Conservation (phyloP, 2,113 vertebrate genomes). For the Casuarius casuarius region DNA sequence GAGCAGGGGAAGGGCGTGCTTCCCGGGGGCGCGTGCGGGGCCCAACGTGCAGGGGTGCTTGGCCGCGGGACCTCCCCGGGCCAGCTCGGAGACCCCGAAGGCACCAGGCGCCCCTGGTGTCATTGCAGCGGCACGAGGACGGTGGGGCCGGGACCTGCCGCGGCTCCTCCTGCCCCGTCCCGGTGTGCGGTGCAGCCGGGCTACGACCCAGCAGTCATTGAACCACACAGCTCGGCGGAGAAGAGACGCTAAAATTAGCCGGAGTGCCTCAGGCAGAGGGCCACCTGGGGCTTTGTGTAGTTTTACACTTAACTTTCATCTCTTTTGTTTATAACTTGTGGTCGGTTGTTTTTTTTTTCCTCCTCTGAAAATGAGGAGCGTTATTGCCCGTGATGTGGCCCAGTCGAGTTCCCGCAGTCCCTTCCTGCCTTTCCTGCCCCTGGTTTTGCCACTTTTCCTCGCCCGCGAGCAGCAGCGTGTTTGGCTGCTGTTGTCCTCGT, state of each 20-base stretch:
- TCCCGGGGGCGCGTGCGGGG: too few species aligned
- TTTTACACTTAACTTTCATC: constrained; percentile 51
- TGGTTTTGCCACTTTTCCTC: not conserved
- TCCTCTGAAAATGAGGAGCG: not conserved
- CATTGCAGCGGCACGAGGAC: too few species aligned
- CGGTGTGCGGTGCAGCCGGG: too few species aligned
- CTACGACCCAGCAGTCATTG: not conserved
- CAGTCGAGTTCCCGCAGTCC: not conserved
- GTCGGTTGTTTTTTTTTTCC: not conserved
- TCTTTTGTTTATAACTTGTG: constrained; percentile 51
- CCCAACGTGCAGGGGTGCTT: too few species aligned
- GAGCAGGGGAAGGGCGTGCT: not conserved
- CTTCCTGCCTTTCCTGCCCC: not conserved
- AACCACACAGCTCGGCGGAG: not conserved
- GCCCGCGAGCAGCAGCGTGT: not conserved
- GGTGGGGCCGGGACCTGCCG: too few species aligned
- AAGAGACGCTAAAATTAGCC: constrained; percentile 68
- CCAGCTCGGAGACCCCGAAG: too few species aligned
- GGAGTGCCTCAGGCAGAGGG: constrained; percentile 43
- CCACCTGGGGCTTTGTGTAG: constrained; percentile 45
- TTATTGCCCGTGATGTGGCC: not conserved
- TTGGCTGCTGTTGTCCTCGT: not conserved
- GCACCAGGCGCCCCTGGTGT: too few species aligned
- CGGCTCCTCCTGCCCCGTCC: not conserved
- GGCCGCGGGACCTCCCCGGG: too few species aligned